A percentile compares a stretch with the other conserved stretches of the same genome.
phyloP scores from a whole-genome alignment of 2,888 invertebrate species.

The Apodemia hepburni region DNA sequence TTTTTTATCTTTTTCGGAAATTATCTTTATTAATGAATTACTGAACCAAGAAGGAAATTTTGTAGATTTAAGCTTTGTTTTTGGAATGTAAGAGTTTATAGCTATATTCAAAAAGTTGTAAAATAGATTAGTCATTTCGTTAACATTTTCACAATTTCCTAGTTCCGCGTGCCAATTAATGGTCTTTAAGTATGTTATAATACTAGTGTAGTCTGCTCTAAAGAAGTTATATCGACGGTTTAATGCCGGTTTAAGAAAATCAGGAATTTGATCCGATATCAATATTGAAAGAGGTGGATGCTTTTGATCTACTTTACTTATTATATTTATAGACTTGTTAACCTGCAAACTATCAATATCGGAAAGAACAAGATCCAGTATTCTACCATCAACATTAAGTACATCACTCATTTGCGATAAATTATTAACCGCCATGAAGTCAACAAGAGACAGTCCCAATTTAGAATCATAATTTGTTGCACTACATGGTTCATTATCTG shows the following conservation, averaged over 20 bases:
- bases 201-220: background rate
- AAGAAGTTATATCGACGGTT: background rate
- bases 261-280: background rate
- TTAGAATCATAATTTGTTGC: background rate
- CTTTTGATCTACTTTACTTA: background rate
- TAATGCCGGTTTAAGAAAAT: background rate
- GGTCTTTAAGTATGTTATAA: background rate
- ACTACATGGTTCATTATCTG: background rate
- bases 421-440: background rate
- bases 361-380: constrained; percentile 9
- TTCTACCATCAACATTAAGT: constrained; percentile 5
- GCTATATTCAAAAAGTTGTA: background rate
- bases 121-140: constrained; percentile 5
- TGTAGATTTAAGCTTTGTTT: background rate
- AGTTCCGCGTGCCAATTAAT: constrained; percentile 6
- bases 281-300: background rate
- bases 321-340: background rate
- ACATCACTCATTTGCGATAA: constrained; percentile 10
- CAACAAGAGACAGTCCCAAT: background rate
- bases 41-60: constrained; percentile 7
- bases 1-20: background rate
- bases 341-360: background rate
- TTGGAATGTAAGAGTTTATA: background rate
- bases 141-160: constrained; percentile 1
- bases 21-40: background rate